Percentiles rank a stretch among this genome's conserved stretches.
These are phyloP conservation scores for Allacma fusca DNA, from an alignment of 2,888 invertebrate species.

Conservation along the genomic window DNA sequence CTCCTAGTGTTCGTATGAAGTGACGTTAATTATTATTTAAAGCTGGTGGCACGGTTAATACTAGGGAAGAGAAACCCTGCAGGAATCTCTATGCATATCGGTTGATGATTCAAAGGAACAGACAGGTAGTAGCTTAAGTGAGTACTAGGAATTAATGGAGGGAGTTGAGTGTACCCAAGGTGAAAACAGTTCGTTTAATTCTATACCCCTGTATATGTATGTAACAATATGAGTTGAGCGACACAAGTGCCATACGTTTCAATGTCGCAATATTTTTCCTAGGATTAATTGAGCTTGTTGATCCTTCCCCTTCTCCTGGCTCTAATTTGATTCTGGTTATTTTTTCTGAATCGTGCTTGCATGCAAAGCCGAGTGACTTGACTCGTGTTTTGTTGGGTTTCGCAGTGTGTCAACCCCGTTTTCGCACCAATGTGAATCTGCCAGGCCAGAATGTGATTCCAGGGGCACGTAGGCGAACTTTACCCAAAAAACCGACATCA, in stretches of 20 bases:
- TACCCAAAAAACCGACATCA: slow-evolving; percentile 61
- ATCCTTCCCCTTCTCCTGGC: slow-evolving; percentile 9
- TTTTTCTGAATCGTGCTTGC: slow-evolving; percentile 38
- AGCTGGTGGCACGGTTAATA: background rate
- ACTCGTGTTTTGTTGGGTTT: slow-evolving; percentile 46
- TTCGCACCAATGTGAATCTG: slow-evolving; percentile 56
- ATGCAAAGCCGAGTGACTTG: slow-evolving; percentile 43
- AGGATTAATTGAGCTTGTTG: slow-evolving; percentile 18
- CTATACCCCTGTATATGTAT: too few relatives aligned
- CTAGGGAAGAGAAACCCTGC: slow-evolving; percentile 5
- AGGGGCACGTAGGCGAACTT: slow-evolving; percentile 61
- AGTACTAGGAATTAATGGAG: slow-evolving; percentile 3
- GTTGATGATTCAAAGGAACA: background rate
- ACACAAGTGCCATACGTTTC: background rate
- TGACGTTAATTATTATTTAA: background rate
- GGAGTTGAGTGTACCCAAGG: too few relatives aligned
- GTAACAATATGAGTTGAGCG: background rate
- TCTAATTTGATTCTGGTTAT: slow-evolving; percentile 32
- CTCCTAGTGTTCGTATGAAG: background rate
- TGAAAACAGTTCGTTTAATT: too few relatives aligned
- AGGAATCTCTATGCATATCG: slow-evolving; percentile 21
- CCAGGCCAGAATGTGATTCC: slow-evolving; percentile 56
- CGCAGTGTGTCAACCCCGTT: slow-evolving; percentile 54
- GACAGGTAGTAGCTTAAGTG: background rate
- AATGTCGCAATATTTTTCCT: slow-evolving; percentile 5